Evolutionary conservation across 2,888 invertebrate species (phyloP).

Genomic region (Branchellion lobata): DNA sequence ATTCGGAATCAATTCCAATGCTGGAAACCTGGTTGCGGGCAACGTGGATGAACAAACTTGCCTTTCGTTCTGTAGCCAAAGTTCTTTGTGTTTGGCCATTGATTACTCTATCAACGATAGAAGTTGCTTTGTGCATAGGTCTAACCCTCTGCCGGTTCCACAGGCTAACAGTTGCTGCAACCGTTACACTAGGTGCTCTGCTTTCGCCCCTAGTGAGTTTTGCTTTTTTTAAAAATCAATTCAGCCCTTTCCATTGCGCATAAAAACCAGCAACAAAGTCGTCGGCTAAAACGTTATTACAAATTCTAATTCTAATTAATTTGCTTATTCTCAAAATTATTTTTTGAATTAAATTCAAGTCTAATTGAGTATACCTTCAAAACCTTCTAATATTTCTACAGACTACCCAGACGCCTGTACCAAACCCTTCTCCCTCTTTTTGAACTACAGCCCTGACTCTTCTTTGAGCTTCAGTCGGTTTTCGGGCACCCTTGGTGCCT

Average conservation of each 20-base stretch:
- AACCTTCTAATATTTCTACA: too few relatives aligned
- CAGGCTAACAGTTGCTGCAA: conserved; percentile 33
- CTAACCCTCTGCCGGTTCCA: not conserved
- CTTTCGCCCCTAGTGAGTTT: not conserved
- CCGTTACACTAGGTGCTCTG: conserved; percentile 26
- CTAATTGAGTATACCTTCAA: too few relatives aligned
- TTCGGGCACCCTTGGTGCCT: not conserved
- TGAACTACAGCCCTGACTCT: not conserved
- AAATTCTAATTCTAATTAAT: too few relatives aligned
- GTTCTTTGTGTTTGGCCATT: conserved; percentile 16
- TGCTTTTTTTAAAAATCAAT: not conserved
- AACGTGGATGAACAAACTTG: conserved; percentile 21
- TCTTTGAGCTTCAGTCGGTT: not conserved
- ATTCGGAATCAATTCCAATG: conserved; percentile 39
- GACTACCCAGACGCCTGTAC: conserved; percentile 8
- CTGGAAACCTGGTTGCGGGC: conserved; percentile 37
- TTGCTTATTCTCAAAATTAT: conserved; percentile 1
- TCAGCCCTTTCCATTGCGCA: too few relatives aligned
- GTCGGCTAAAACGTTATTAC: too few relatives aligned
- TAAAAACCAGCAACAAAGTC: too few relatives aligned
- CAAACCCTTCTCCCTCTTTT: not conserved
- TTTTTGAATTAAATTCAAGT: not conserved
- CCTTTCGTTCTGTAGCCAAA: not conserved
- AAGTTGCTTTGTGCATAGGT: conserved; percentile 35
- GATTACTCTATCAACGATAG: not conserved